Base-by-base conservation (phyloP, 2,797 vertebrate genomes). In the Cetoscarus ocellatus region DNA sequence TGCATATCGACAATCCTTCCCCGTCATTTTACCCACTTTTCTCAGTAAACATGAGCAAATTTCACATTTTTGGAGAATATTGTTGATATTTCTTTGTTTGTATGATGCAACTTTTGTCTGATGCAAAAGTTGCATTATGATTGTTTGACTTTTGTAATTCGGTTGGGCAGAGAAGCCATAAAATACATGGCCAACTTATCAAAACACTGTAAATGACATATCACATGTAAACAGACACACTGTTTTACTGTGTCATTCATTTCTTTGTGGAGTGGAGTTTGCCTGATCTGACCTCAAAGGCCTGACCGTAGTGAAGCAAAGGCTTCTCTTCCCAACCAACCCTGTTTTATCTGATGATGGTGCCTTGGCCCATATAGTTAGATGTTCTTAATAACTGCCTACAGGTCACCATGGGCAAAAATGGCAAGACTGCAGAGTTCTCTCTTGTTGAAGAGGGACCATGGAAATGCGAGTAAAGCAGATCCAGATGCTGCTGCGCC, bases 381-480 rank as follows among this genome's bases (percentile, higher is more conserved):
- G 94, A 91, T 96, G 86, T 95, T 95, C 91, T 95, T 94, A 90
- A 87, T 96, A 95, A 97, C 95, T 97, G 93, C 95, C 98, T 99
- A 84, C 96, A 99, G 98, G 97, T 97, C 82, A 96, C 96, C 94
- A 92, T 96, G 95, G 96, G 96, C 94, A 96, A 95, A 94, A 99
- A 97, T 84, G 97, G 97, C 91, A 97, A 96, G 94, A 94, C 96
- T 71, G 92, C 95, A 75, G 96, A 96, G 80, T 96, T 95, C 95
- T 93, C 91, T 87, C 92, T 95, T 94, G 95, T 95, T 91, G 97
- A 98, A 86, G 97, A 99, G 89, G 96, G 97, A 91, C 95, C 96
- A 67, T 97, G 97, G 98, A 97, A 96, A 94, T 94, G 85, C 87
- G 95, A 95, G 81, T 97, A 97, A 93, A 96, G 94, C 90, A 95